Percentiles rank a stretch among this genome's conserved stretches.
phyloP scores from a whole-genome alignment of 2,113 vertebrate species.

The Austrofundulus limnaeus region DNA sequence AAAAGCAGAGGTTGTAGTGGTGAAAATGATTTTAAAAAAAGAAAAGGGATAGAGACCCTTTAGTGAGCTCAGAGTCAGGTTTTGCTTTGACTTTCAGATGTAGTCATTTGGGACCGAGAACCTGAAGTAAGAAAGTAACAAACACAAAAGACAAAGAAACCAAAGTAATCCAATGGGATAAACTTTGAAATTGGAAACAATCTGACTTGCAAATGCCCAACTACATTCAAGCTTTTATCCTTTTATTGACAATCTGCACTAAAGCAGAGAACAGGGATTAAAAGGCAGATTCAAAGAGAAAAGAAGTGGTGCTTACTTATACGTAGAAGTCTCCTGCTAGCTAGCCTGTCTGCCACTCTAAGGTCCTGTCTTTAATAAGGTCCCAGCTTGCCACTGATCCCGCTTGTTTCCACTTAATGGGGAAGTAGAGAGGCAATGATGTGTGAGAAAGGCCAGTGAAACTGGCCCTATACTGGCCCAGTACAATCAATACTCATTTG shows the following conservation, averaged over 20 bases:
- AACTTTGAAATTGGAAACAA: conserved; percentile 38
- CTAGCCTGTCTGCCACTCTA: conserved; percentile 51
- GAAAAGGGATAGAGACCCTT: conserved; percentile 21
- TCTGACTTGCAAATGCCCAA: conserved; percentile 36
- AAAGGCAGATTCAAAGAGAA: conserved; percentile 29
- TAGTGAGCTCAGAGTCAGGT: conserved; percentile 14
- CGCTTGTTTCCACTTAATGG: conserved; percentile 74
- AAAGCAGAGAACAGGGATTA: conserved; percentile 26
- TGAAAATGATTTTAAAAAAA: conserved; percentile 17
- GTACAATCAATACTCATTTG: conserved; percentile 78
- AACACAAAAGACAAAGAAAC: conserved; percentile 14
- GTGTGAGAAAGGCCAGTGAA: conserved; percentile 68
- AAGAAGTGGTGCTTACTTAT: conserved; percentile 33
- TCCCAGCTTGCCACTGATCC: conserved; percentile 65
- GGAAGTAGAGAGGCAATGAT: conserved; percentile 72
- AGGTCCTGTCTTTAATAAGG: conserved; percentile 68
- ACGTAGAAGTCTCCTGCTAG: conserved; percentile 35
- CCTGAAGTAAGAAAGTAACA: background rate
- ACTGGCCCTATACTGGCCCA: conserved; percentile 55
- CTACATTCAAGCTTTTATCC: conserved; percentile 39
- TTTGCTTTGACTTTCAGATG: conserved; percentile 13
- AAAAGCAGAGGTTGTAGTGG: conserved; percentile 52
- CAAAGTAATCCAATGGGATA: conserved; percentile 14
- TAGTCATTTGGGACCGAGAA: background rate
- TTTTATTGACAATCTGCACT: conserved; percentile 34